phyloP scores from a whole-genome alignment of 2,113 vertebrate species.

The Megalops atlanticus region DNA sequence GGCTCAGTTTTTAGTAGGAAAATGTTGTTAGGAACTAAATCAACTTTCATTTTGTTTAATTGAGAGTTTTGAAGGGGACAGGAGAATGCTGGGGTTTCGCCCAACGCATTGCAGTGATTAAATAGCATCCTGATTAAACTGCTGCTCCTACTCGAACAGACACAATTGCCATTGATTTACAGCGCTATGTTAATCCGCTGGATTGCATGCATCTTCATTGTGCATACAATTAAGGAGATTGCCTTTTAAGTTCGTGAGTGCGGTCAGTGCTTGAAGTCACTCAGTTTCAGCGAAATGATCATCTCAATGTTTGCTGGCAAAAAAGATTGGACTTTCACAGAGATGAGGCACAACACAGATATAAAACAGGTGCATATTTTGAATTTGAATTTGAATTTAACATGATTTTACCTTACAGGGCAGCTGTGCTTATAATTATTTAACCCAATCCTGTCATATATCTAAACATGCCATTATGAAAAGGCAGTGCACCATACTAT shows the following conservation, averaged over 20 bases:
- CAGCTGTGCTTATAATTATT: no score
- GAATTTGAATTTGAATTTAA: no score
- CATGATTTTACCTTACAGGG: no score
- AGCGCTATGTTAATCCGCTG: constrained; percentile 35
- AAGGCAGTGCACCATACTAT: no score
- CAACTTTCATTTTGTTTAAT: not conserved
- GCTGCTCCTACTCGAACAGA: constrained; percentile 20
- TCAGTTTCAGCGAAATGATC: not conserved
- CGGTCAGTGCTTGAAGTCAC: constrained; percentile 34
- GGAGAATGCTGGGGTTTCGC: not conserved
- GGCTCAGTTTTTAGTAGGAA: no score
- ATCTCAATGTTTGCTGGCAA: not conserved
- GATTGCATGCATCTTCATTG: constrained; percentile 28
- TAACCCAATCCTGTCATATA: no score
- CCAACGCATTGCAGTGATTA: constrained; percentile 24
- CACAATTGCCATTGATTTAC: constrained; percentile 51
- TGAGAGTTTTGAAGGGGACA: not conserved
- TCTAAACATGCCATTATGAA: no score
- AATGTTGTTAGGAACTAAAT: no score
- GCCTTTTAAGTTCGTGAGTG: constrained; percentile 23
- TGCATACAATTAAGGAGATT: constrained; percentile 40
- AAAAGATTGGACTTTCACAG: not conserved
- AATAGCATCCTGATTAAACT: constrained; percentile 35
- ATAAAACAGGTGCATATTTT: no score
- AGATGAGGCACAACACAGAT: not conserved